Evolutionary conservation across 2,888 invertebrate genomes (phyloP).

Genomic region (Cheilosia soror): DNA sequence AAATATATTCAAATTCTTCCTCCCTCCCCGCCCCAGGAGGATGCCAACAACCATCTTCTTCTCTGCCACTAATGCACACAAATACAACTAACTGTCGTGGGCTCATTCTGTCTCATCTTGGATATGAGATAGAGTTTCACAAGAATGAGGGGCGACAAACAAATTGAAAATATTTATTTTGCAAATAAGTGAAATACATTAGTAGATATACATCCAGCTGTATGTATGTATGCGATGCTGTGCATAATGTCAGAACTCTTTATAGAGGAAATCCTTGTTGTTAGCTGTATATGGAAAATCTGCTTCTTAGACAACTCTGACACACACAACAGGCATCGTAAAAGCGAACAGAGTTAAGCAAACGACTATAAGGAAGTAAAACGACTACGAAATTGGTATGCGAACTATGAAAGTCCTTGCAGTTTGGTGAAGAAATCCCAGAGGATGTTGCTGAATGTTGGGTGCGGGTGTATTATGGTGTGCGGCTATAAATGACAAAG

Average conservation of each 20-base stretch:
- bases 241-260: neutral
- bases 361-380: constrained; percentile 11
- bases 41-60: neutral
- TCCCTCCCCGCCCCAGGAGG: neutral
- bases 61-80: neutral
- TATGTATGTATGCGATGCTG: neutral
- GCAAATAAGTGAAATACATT: constrained; percentile 27
- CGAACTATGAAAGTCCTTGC: neutral
- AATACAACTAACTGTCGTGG: neutral
- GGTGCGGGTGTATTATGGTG: neutral
- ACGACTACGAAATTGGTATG: neutral
- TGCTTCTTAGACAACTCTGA: constrained; percentile 7
- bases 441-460: neutral
- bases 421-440: neutral
- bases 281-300: neutral
- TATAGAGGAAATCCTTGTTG: neutral
- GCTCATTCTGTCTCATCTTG: neutral
- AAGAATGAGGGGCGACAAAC: constrained; percentile 5
- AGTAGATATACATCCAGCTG: neutral
- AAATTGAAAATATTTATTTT: constrained; percentile 49
- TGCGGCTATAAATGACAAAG: neutral
- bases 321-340: neutral
- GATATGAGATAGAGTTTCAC: constrained; percentile 8
- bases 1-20: neutral
- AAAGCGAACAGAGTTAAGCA: neutral